These are phyloP conservation scores for Caenorhabditis becei DNA, from an alignment of 2,888 invertebrate genomes.

Conservation along the genomic window DNA sequence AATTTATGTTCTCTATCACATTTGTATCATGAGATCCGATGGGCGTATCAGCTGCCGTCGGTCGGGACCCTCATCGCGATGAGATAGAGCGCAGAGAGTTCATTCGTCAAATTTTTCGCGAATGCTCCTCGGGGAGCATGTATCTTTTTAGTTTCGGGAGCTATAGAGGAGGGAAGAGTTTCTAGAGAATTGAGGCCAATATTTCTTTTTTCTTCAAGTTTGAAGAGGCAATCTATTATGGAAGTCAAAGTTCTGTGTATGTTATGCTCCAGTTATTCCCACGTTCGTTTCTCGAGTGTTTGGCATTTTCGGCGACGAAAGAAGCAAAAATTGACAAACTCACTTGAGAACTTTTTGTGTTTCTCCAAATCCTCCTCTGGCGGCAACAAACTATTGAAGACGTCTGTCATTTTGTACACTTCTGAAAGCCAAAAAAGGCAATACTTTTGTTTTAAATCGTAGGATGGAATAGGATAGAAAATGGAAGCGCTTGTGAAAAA, in stretches of 20 bases:
- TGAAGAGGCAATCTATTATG: slow-evolving; percentile 14
- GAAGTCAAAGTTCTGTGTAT: slow-evolving; percentile 8
- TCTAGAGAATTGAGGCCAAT: slow-evolving; percentile 5
- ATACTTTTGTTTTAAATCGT: not conserved
- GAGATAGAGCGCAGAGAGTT: slow-evolving; percentile 37
- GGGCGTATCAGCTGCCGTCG: slow-evolving; percentile 29
- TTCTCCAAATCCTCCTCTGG: slow-evolving; percentile 69
- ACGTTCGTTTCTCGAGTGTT: slow-evolving; percentile 18
- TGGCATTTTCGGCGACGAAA: too few species aligned
- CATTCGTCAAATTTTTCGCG: slow-evolving; percentile 45
- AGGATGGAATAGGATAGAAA: not conserved
- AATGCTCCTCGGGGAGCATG: slow-evolving; percentile 40
- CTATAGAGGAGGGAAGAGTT: not conserved
- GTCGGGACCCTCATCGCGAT: slow-evolving; percentile 32
- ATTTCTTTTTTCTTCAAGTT: slow-evolving; percentile 5
- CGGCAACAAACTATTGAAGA: slow-evolving; percentile 63
- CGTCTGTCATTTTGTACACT: slow-evolving; percentile 48
- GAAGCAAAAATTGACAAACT: slow-evolving; percentile 21
- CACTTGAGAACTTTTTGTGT: slow-evolving; percentile 69
- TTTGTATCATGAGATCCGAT: slow-evolving; percentile 40
- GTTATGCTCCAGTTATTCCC: not conserved
- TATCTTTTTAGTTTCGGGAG: slow-evolving; percentile 1
- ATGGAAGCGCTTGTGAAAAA: slow-evolving; percentile 25
- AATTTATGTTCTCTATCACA: slow-evolving; percentile 42
- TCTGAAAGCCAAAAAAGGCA: not conserved